Base-by-base conservation (phyloP, 2,113 vertebrate species). In the Nycticebus coucang region DNA sequence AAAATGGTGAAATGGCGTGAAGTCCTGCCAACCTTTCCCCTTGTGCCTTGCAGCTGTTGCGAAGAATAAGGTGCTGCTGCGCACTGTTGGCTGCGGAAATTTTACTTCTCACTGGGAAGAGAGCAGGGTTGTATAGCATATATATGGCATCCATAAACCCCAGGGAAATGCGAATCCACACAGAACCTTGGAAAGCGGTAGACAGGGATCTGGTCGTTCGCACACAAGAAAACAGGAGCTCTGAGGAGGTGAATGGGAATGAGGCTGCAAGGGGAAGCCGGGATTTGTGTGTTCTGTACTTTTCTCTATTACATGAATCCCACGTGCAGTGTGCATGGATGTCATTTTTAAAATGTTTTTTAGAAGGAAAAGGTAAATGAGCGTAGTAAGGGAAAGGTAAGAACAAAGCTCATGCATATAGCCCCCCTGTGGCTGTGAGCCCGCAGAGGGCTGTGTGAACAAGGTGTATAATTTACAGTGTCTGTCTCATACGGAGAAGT, bases 351-450 rank as follows among this genome's bases (percentile, higher is more conserved):
- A 66, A 87, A n/a, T 59, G 10, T n/a, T 28, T 64, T 84, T 60
- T 57, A 87, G 33, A 60, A 64, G 75, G 41, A 45, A 62, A 71
- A 37, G 35, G 24, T 45, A 77, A 82, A 33, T 0, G 7, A 1
- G n/a, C 19, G 10, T 30, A 41, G 55, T 12, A 19, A 87, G 64
- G 60, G 82, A 68, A 64, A 86, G 59, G 24, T 50, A 28, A 85
- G 72, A 72, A 8, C 30, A 66, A 37, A 78, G 66, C 7, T 1
- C 2, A 2, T 41, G 8, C 3, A 3, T 0, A 13, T n/a, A n/a
- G n/a, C 15, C 75, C 22, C 14, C 14, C 2, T 0, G 0, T 41
- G 37, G 69, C 18, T 5, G 1, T 77, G 17, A 3, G 66, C 60
- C 15, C 57, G n/a, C 30, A 64, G 30, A 77, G 14, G 78, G 66